Base-by-base conservation (phyloP, 2,113 vertebrate genomes). In the Cryptomyrus ogoouensis region DNA sequence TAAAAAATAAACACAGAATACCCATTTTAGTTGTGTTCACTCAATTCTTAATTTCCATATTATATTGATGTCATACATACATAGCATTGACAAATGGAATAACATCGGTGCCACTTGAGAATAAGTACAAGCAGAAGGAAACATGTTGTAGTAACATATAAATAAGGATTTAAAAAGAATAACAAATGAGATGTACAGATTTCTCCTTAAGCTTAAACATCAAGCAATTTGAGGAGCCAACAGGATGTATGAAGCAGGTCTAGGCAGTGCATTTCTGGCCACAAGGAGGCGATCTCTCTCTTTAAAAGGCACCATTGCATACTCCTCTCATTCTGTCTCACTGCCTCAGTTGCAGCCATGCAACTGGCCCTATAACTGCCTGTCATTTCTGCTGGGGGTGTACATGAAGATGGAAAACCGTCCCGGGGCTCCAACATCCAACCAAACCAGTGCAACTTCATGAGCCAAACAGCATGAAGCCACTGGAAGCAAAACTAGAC, bases 311-410 rank as follows among this genome's bases (percentile, higher is more conserved):
- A 89, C 88, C 90, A 62, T 83, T 88, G 87, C 52, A 90, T 87
- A 56, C 80, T 85, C 86, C 70, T 19, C 44, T 58, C 85, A 62
- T 58, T 90, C 19, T 21, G 44, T 1, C 19, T 35, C 19, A 56
- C 24, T 77, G 46, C 47, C n/a, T 47, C 66, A 42, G 74, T 80
- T 80, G 74, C 21, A 53, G 8, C 46, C 31, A 88, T 42, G 17
- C 19, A 88, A 52, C 27, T 47, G 44, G 49, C 27, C 24, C 15
- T 85, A 88, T 90, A 88, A 77, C 88, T 91, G 91, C 90, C 91
- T 90, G 90, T 91, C 89, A 89, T 90, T 52, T 85, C 90, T 88
- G 87, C 91, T 47, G 84, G 86, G 88, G 52, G 84, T 89, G 84
- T 88, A 58, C 85, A 83, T 83, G 88, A 53, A 58, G 89, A 52